Percentiles rank a stretch among this genome's conserved stretches.
These are phyloP conservation scores for Manis javanica DNA, from an alignment of 2,797 vertebrate species.

Conservation along the genomic window DNA sequence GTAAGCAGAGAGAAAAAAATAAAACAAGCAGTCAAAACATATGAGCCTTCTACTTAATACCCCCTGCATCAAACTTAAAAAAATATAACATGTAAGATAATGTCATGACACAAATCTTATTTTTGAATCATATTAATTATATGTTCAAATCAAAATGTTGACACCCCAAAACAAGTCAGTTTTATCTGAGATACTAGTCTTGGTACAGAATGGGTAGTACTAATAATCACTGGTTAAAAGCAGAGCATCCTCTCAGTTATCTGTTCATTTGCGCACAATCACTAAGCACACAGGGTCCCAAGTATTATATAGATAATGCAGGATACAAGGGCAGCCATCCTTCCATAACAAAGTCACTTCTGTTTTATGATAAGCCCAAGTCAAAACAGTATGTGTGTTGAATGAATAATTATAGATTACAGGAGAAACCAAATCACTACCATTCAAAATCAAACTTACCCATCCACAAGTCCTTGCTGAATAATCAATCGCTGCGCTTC, in stretches of 20 bases:
- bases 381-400: neutral
- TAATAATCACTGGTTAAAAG: neutral
- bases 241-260: neutral
- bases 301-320: neutral
- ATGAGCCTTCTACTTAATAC: neutral
- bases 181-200: neutral
- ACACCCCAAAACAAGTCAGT: neutral
- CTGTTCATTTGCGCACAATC: neutral
- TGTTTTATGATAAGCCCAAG: neutral
- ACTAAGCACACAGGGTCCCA: neutral
- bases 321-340: neutral
- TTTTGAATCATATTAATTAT: neutral
- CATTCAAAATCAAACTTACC: conserved; percentile 87
- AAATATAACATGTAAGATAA: neutral
- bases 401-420: neutral
- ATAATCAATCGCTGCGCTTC: conserved; percentile 95
- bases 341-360: neutral
- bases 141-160: conserved; percentile 21
- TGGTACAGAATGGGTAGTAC: neutral
- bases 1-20: conserved; percentile 12
- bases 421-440: neutral
- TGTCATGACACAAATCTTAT: neutral
- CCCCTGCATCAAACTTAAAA: neutral
- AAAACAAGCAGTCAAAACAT: neutral
- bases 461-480: conserved; percentile 96